A percentile compares a stretch with the other conserved stretches of the same genome.
Evolutionary conservation across 2,113 vertebrate genomes (phyloP).

Genomic region (Menidia beryllina): DNA sequence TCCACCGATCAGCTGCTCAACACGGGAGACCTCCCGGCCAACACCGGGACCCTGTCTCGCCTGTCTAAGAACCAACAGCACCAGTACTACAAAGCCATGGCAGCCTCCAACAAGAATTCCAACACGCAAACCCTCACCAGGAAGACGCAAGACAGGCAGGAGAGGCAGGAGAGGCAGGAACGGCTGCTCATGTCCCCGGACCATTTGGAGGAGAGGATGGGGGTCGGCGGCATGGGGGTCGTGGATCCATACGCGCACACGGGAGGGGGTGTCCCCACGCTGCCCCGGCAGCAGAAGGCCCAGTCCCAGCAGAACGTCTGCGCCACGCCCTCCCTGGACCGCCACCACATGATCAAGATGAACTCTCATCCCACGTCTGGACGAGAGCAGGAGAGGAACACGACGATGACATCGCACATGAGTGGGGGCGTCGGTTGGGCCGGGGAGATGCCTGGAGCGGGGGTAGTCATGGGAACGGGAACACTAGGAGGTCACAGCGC

Average conservation of each 20-base stretch:
- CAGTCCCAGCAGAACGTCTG: slow-evolving; percentile 89
- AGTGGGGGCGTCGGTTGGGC: slow-evolving; percentile 81
- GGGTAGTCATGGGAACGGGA: slow-evolving; percentile 87
- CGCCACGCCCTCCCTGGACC: slow-evolving; percentile 86
- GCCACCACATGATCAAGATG: slow-evolving; percentile 90
- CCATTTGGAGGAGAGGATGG: slow-evolving; percentile 84
- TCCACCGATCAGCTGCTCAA: slow-evolving; percentile 89
- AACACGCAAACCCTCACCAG: slow-evolving; percentile 83
- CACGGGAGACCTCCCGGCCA: slow-evolving; percentile 80
- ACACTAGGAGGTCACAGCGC: slow-evolving; percentile 84
- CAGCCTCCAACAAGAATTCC: slow-evolving; percentile 79
- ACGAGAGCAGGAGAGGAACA: slow-evolving; percentile 81
- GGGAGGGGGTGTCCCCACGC: slow-evolving; percentile 78
- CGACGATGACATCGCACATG: slow-evolving; percentile 75
- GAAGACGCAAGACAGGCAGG: slow-evolving; percentile 77
- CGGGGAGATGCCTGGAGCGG: slow-evolving; percentile 74
- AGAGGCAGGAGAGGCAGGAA: slow-evolving; percentile 62
- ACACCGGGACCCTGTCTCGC: slow-evolving; percentile 80
- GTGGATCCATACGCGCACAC: slow-evolving; percentile 76
- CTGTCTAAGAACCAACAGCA: slow-evolving; percentile 85
- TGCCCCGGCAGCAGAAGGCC: slow-evolving; percentile 87
- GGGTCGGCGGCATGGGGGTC: slow-evolving; percentile 65
- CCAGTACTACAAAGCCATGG: slow-evolving; percentile 85
- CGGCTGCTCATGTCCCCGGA: slow-evolving; percentile 89
- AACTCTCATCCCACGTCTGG: slow-evolving; percentile 88